Conservation (phyloP, 2,888 invertebrate species). For the Yponomeuta sedellus region DNA sequence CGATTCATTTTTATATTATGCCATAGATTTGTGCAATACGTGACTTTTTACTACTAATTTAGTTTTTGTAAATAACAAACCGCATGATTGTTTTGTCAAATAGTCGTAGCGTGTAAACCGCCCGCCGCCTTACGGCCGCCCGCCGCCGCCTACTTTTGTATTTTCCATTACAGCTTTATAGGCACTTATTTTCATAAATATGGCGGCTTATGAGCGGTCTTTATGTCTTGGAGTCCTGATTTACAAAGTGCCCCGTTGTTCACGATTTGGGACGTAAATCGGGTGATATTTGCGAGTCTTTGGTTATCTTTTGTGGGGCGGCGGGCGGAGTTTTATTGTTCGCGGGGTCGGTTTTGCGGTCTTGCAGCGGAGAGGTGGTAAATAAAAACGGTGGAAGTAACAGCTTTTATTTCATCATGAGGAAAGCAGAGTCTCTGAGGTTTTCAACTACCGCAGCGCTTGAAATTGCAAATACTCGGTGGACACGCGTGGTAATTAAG, state of each 20-base stretch:
- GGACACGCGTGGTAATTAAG: too few species aligned
- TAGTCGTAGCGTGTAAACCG: background rate
- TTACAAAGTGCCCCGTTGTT: conserved; percentile 51
- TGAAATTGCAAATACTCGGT: too few species aligned
- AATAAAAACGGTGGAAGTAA: too few species aligned
- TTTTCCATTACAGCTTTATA: conserved; percentile 67
- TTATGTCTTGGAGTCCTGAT: conserved; percentile 57
- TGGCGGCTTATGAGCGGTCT: conserved; percentile 66
- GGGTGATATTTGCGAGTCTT: conserved; percentile 11
- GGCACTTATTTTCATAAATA: conserved; percentile 75
- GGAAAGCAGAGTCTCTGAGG: too few species aligned
- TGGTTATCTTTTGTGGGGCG: conserved; percentile 8
- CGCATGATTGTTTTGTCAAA: background rate
- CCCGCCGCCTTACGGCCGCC: conserved; percentile 9
- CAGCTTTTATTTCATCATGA: too few species aligned
- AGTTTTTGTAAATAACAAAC: too few species aligned
- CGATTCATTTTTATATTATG: too few species aligned
- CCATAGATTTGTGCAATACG: too few species aligned
- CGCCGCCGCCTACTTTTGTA: conserved; percentile 48
- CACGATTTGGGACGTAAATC: conserved; percentile 16
- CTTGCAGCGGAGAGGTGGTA: background rate
- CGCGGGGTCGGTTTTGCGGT: background rate
- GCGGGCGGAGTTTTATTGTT: background rate
- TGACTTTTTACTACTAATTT: too few species aligned
- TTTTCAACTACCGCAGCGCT: too few species aligned